phyloP scores from a whole-genome alignment of 2,113 vertebrate species.

The Thryonomys swinderianus region DNA sequence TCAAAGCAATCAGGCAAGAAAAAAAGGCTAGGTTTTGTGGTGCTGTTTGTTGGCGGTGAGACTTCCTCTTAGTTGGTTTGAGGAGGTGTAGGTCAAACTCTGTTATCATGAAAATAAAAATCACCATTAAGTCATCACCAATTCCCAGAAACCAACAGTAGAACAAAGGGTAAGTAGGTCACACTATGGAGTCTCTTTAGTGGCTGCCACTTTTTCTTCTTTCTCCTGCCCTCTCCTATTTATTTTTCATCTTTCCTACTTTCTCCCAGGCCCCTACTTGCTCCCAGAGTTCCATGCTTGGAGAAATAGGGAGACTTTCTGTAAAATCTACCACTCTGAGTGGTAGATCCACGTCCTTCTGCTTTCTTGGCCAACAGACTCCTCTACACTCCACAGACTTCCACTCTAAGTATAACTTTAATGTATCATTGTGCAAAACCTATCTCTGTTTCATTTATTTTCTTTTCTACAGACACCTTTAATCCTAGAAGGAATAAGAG shows the following conservation, averaged over 20 bases:
- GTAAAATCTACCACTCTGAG: background rate
- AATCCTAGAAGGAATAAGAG: background rate
- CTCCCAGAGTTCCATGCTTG: background rate
- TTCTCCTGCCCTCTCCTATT: background rate
- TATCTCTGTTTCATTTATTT: background rate
- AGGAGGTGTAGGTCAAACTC: background rate
- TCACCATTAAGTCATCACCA: background rate
- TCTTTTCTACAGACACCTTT: background rate
- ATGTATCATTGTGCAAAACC: background rate
- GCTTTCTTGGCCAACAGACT: background rate
- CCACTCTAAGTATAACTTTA: background rate
- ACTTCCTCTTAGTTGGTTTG: background rate
- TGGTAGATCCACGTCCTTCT: background rate
- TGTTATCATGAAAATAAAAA: background rate
- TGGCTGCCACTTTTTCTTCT: too few relatives aligned
- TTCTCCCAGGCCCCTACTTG: too few relatives aligned
- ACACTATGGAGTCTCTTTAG: background rate
- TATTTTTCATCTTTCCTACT: background rate
- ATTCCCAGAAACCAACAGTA: background rate
- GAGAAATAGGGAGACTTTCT: fast-evolving
- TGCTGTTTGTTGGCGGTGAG: background rate
- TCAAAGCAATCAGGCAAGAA: background rate
- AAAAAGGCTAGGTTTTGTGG: background rate
- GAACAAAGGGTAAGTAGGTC: background rate
- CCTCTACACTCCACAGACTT: background rate